Evolutionary conservation across 1,140 invertebrate species (phyloP), one percentile per base, ranked within the genome.

Genomic region (Sarcophaga peregrina): DNA sequence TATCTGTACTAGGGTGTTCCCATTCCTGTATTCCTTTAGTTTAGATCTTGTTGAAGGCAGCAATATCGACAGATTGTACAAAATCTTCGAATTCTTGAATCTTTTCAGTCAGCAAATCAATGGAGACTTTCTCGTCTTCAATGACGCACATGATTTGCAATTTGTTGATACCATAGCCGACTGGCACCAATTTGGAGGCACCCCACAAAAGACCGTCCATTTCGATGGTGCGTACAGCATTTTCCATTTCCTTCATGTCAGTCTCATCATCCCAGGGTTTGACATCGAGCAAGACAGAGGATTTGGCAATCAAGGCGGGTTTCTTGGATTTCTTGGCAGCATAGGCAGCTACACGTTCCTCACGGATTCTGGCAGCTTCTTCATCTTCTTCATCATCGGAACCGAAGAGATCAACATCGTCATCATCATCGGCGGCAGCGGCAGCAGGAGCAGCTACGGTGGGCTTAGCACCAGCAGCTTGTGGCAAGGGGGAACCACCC

Each of bases 241-340:
- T 92, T 91, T 99, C 97, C 93, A 99, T 93, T 89, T 93, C 94
- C 86, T 94, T 94, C 96, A 98, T 97, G 87, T 98, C 96, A 75
- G 97, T 98, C 90, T 98, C 96, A 92, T 99, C 98, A 91, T 98
- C 97, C 98, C 97, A 98, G 17, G 97, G 98, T 91, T 99, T 99
- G 4, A 99, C 96, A 91, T 99, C 98, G 50, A 99, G 91, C 84
- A 99, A 93, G 82, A 99, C 96, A 85, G 95, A 97, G 50, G 97
- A 98, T 90, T 99, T 99, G 81, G 98, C 98, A 91, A 98, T 96
- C 8, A 98, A 90, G 82, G 94, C 95, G 74, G 97, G 95, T 91
- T 97, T 98, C 91, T 97, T 98, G 0, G 97, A 94, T 91, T 99
- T 99, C 90, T 98, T 98, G 48, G 95, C 97, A 83, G 94, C 93